A percentile compares a stretch with the other conserved stretches of the same genome.
Conservation (phyloP, 2,888 invertebrate species). For the Hirudinaria manillensis region DNA sequence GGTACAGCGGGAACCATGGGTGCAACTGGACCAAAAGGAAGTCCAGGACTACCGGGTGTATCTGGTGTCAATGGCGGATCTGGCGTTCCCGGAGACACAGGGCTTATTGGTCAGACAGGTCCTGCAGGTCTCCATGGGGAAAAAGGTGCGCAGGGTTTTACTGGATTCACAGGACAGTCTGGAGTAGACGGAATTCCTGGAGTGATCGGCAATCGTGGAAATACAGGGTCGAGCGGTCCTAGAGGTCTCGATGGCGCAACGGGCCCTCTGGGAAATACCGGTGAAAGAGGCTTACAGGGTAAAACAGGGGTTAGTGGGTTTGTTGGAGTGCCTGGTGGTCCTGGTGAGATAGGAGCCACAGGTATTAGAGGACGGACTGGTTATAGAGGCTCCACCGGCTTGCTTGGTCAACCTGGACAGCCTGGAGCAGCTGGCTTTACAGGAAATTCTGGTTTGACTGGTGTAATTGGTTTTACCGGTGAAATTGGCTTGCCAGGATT, state of each 20-base stretch:
- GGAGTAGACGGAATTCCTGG: conserved; percentile 35
- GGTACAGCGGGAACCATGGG: conserved; percentile 18
- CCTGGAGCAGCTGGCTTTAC: conserved; percentile 9
- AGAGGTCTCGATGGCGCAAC: conserved; percentile 32
- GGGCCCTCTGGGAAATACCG: conserved; percentile 31
- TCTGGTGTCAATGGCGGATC: conserved; percentile 10
- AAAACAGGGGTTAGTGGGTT: conserved; percentile 29
- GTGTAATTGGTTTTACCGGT: background rate
- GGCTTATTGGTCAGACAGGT: conserved; percentile 33
- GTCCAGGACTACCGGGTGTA: conserved; percentile 9
- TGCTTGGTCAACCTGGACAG: background rate
- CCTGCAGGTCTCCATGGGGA: background rate
- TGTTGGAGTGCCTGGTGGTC: conserved; percentile 28
- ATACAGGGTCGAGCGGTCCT: conserved; percentile 31
- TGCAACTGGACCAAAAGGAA: conserved; percentile 29
- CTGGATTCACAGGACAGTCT: background rate
- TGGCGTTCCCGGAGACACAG: conserved; percentile 26
- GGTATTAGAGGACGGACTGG: conserved; percentile 7
- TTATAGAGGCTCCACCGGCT: background rate
- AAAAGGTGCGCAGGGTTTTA: background rate
- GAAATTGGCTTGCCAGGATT: conserved; percentile 26
- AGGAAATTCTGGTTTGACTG: background rate
- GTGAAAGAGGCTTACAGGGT: conserved; percentile 37
- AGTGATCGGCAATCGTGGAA: conserved; percentile 27
- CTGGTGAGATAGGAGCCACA: conserved; percentile 24